phyloP scores from a whole-genome alignment of 2,113 vertebrate species.

The Paralichthys olivaceus region DNA sequence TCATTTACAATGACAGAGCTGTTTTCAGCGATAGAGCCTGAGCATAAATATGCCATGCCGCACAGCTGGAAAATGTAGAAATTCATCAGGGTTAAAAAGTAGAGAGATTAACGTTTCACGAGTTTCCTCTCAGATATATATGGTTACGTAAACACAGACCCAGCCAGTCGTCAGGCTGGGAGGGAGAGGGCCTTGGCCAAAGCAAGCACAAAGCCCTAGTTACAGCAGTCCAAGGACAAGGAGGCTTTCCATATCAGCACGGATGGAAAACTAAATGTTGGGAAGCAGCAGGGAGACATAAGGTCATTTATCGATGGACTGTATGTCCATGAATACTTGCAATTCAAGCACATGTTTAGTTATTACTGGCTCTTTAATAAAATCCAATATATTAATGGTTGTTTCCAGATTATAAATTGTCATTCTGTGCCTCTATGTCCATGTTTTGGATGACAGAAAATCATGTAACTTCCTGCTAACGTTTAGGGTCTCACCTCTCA shows the following conservation, averaged over 20 bases:
- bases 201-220: constrained; percentile 79
- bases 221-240: constrained; percentile 71
- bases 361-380: constrained; percentile 17
- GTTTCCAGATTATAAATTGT: constrained; percentile 34
- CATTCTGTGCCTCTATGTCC: not conserved
- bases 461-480: constrained; percentile 23
- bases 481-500: not conserved
- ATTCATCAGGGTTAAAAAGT: constrained; percentile 81
- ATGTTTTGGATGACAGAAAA: constrained; percentile 25
- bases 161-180: constrained; percentile 68
- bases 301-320: constrained; percentile 57
- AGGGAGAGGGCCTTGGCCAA: constrained; percentile 68
- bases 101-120: constrained; percentile 80
- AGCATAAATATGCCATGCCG: constrained; percentile 80
- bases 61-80: constrained; percentile 82
- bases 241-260: constrained; percentile 73
- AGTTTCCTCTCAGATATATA: constrained; percentile 82
- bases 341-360: constrained; percentile 53
- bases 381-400: constrained; percentile 33
- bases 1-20: constrained; percentile 79
- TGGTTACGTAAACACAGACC: constrained; percentile 76
- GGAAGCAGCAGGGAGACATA: constrained; percentile 57
- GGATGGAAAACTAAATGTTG: constrained; percentile 70
- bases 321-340: constrained; percentile 58
- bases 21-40: constrained; percentile 72